Conservation (phyloP, 92 coral and sea anemone genomes). For the Chrysogorgia sp. region DNA sequence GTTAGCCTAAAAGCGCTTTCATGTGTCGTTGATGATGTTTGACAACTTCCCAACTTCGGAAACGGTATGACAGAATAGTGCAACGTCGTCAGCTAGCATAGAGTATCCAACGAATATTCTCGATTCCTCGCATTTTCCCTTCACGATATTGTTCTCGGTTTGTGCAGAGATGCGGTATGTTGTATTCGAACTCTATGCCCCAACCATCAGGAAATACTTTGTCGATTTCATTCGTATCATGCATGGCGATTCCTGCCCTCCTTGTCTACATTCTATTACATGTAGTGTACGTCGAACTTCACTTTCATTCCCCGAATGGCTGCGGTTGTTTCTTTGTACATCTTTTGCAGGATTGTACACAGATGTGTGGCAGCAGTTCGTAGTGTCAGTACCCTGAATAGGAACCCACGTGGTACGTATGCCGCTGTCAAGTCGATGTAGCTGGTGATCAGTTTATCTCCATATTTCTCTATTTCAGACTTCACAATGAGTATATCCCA, state of each 20-base stretch:
- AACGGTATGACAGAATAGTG: slow-evolving; percentile 11
- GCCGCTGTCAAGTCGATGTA: slow-evolving; percentile 48
- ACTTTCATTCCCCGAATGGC: slow-evolving; percentile 18
- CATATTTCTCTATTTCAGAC: slow-evolving; percentile 30
- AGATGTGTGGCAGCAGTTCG: slow-evolving; percentile 41
- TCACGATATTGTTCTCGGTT: slow-evolving; percentile 8
- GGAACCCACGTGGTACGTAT: slow-evolving; percentile 49
- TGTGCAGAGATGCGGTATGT: slow-evolving; percentile 17
- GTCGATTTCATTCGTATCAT: slow-evolving; percentile 46
- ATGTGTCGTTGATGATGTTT: slow-evolving; percentile 21
- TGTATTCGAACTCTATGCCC: slow-evolving; percentile 29
- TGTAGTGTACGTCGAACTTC: slow-evolving; percentile 25
- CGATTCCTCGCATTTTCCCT: slow-evolving; percentile 33
- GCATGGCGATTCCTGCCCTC: slow-evolving; percentile 37
- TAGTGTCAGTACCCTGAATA: slow-evolving; percentile 34
- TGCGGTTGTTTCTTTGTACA: slow-evolving; percentile 23
- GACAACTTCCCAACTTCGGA: slow-evolving; percentile 9
- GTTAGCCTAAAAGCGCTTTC: slow-evolving; percentile 16
- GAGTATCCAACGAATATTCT: slow-evolving; percentile 22
- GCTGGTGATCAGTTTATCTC: slow-evolving; percentile 10
- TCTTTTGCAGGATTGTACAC: slow-evolving; percentile 33
- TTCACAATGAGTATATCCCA: background rate
- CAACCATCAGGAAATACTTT: slow-evolving; percentile 36
- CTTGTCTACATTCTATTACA: slow-evolving; percentile 45
- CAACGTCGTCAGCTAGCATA: slow-evolving; percentile 46